Base-by-base conservation (phyloP, 2,113 vertebrate species). In the Odocoileus virginianus region DNA sequence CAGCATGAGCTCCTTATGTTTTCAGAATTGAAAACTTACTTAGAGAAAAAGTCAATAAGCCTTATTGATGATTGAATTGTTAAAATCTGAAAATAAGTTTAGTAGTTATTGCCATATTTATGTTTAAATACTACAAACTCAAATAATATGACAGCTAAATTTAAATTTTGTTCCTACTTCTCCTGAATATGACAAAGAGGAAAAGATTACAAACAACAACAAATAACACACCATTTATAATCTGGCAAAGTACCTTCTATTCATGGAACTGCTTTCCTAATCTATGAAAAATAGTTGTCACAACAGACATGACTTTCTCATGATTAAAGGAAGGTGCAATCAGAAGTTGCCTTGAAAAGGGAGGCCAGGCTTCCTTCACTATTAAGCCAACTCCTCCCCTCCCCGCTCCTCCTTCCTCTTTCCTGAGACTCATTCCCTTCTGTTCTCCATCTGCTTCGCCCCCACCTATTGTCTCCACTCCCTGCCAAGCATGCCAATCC, bases 61-160 rank as follows among this genome's bases (percentile, higher is more conserved):
- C 30, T 45, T 86, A 81, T 16, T n/a, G 27, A 55, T 86, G 27
- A 7, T 79, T 45, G 60, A 89, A 86, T 52, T 17, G 97, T 33
- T 58, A 93, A 94, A 0, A 5, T 91, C 60, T 85, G 81, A 21
- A 95, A 96, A 89, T 23, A 94, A 96, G 76, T 79, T 96, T 21
- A 92, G 27, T 11, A 47, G 0, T n/a, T 12, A 81, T 98, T 98
- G 98, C 98, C 98, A 98, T 98, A 98, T 98, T 98, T 98, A 98
- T 98, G 98, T 98, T 98, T 98, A 98, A 98, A 99, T 98, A 97
- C 97, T 93, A 97, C 98, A 97, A 97, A 96, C 96, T 96, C 97
- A 89, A 98, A 98, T 97, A 98, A 98, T 97, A 98, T 97, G 97
- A 98, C 54, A 97, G 57, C 92, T 81, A 19, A 0, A 88, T 96